Evolutionary conservation across 2,113 vertebrate genomes (phyloP).

Genomic region (Sceloporus undulatus): DNA sequence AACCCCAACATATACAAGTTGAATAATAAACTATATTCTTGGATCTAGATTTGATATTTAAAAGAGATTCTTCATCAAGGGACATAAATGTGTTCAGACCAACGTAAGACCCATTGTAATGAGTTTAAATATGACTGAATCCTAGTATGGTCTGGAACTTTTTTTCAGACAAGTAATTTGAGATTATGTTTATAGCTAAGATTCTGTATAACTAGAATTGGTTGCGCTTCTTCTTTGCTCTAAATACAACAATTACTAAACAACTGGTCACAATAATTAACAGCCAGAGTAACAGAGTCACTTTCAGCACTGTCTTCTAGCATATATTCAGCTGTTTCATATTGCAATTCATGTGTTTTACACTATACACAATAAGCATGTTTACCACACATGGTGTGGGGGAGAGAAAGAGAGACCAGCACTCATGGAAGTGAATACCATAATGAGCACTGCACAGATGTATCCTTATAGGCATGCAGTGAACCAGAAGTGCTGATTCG

Average conservation of each 20-base stretch:
- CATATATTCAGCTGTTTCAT: background rate
- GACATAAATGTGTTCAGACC: background rate
- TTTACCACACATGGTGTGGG: background rate
- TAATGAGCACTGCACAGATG: background rate
- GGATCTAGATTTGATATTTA: background rate
- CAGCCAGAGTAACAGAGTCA: slow-evolving; percentile 4
- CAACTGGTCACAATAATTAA: slow-evolving; percentile 18
- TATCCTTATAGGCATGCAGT: background rate
- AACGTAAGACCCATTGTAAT: background rate
- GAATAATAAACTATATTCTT: background rate
- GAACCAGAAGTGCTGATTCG: background rate
- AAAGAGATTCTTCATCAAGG: background rate
- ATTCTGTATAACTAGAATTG: background rate
- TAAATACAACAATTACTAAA: slow-evolving; percentile 14
- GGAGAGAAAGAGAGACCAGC: background rate
- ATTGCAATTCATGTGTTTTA: background rate
- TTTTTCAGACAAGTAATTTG: background rate
- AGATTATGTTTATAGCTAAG: background rate
- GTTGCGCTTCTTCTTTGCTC: background rate
- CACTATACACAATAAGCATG: background rate
- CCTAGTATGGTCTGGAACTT: background rate
- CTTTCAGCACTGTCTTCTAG: slow-evolving; percentile 23
- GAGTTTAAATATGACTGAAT: background rate
- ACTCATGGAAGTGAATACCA: background rate
- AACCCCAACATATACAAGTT: background rate